Percentiles rank a stretch among this genome's conserved stretches.
Evolutionary conservation across 2,888 invertebrate genomes (phyloP).

Genomic region (Phorcus lineatus): DNA sequence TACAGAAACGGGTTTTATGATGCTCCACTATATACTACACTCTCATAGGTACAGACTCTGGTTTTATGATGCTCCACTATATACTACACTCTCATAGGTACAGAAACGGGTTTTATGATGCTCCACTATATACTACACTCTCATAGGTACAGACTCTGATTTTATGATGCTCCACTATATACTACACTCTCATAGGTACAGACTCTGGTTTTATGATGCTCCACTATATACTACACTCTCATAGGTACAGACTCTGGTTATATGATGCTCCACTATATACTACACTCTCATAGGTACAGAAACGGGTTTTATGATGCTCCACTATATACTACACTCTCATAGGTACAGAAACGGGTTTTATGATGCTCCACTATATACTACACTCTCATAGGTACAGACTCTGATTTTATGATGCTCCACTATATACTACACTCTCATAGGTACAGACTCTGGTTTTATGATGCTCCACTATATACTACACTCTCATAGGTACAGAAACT

Average conservation of each 20-base stretch:
- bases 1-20: too few relatives aligned
- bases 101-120: too few relatives aligned
- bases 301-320: too few relatives aligned
- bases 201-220: too few relatives aligned
- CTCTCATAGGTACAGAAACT: slow-evolving; percentile 28
- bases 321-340: slow-evolving; percentile 28
- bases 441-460: too few relatives aligned
- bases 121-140: slow-evolving; percentile 26
- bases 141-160: slow-evolving; percentile 32
- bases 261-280: slow-evolving; percentile 25
- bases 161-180: slow-evolving; percentile 26
- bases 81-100: slow-evolving; percentile 30
- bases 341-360: too few relatives aligned
- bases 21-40: slow-evolving; percentile 28
- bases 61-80: slow-evolving; percentile 27
- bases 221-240: slow-evolving; percentile 27
- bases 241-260: too few relatives aligned
- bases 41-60: slow-evolving; percentile 29
- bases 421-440: slow-evolving; percentile 29
- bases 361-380: slow-evolving; percentile 29
- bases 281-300: slow-evolving; percentile 31
- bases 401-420: too few relatives aligned
- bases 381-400: slow-evolving; percentile 29
- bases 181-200: slow-evolving; percentile 30
- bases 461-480: slow-evolving; percentile 29